phyloP scores from a whole-genome alignment of 2,888 invertebrate genomes.

The Xylota sylvarum region DNA sequence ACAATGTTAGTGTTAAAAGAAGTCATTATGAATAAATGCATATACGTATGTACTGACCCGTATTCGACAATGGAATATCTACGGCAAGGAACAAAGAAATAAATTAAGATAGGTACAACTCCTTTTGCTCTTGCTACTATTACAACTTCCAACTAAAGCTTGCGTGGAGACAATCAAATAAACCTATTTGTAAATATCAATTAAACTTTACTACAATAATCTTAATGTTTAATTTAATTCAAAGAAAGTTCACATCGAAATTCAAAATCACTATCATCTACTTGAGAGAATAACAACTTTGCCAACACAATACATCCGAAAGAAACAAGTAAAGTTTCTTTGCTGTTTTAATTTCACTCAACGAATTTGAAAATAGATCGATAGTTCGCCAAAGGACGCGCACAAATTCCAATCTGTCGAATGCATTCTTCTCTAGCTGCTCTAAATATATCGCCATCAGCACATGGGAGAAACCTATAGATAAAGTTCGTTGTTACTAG shows the following conservation, averaged over 20 bases:
- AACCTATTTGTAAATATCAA: no score
- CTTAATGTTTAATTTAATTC: background rate
- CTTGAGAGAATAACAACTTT: conserved; percentile 1
- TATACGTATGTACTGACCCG: no score
- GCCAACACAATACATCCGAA: background rate
- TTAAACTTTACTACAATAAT: background rate
- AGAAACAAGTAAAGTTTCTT: conserved; percentile 12
- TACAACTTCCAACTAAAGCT: background rate
- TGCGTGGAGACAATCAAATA: no score
- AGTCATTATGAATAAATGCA: no score
- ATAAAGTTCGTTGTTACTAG: conserved; percentile 55
- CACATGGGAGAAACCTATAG: background rate
- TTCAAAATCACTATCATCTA: conserved; percentile 1
- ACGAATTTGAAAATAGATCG: conserved; percentile 54
- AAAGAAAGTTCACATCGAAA: conserved; percentile 31
- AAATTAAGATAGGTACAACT: no score
- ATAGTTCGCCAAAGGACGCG: conserved; percentile 57
- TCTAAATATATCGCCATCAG: conserved; percentile 49
- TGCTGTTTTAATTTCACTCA: conserved; percentile 33
- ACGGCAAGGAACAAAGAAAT: no score
- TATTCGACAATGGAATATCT: no score
- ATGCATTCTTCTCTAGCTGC: conserved; percentile 49
- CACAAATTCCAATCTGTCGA: conserved; percentile 63
- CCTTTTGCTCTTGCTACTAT: no score
- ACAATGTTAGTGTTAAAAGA: no score